These are phyloP conservation scores for Poeciliopsis infans DNA, from an alignment of 2,797 vertebrate genomes.

Conservation along the genomic window DNA sequence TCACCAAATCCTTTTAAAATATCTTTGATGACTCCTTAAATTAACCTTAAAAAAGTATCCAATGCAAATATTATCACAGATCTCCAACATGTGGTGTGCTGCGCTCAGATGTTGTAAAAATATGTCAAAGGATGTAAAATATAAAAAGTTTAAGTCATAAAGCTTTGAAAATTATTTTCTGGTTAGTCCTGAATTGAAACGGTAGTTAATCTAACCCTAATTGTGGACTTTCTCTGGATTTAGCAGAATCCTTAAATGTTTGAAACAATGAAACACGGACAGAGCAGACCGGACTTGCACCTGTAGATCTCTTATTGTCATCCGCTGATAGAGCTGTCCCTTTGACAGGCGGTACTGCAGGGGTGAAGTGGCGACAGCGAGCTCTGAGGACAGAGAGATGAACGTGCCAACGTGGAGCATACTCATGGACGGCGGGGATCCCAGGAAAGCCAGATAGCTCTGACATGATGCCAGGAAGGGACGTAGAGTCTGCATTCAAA, in stretches of 20 bases:
- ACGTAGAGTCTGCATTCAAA: constrained; percentile 63
- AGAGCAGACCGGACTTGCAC: constrained; percentile 19
- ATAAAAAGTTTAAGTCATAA: neutral
- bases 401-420: constrained; percentile 79
- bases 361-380: constrained; percentile 78
- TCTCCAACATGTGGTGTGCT: neutral
- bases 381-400: constrained; percentile 76
- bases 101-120: neutral
- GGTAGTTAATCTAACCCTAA: neutral
- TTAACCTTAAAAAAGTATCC: neutral
- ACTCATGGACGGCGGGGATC: constrained; percentile 69
- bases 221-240: neutral
- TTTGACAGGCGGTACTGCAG: constrained; percentile 74
- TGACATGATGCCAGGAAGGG: constrained; percentile 53
- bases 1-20: neutral
- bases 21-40: neutral
- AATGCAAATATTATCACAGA: neutral
- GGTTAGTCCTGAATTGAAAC: neutral
- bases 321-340: constrained; percentile 81
- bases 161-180: neutral
- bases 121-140: neutral
- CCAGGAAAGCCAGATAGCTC: constrained; percentile 81
- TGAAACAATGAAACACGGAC: neutral
- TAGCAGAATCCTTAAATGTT: neutral
- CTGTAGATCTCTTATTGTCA: constrained; percentile 83